Evolutionary conservation across 1,140 invertebrate genomes (phyloP).

Genomic region (Pentalonia nigronervosa): DNA sequence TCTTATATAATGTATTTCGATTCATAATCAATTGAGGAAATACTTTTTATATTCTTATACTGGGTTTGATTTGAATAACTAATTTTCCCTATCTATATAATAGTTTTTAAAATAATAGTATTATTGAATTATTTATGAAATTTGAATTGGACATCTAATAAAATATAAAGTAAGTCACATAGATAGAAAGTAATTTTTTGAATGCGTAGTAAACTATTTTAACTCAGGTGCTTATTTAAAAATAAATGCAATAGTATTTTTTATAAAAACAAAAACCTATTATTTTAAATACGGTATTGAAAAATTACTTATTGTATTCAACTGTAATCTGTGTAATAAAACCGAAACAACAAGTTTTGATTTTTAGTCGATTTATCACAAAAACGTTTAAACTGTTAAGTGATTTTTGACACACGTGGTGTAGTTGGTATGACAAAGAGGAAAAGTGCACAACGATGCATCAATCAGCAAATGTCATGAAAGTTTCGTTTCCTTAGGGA

Average conservation of each 20-base stretch:
- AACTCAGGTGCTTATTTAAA: no score
- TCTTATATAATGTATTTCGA: neutral
- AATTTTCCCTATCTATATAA: neutral
- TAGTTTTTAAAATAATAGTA: neutral
- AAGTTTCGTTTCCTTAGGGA: slow-evolving; percentile 9
- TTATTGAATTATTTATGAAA: neutral
- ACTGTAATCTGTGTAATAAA: neutral
- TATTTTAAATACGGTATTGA: neutral
- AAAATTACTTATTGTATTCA: neutral
- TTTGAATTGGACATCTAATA: neutral
- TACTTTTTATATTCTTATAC: neutral
- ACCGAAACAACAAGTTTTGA: neutral
- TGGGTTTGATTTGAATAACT: neutral
- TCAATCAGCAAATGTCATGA: slow-evolving; percentile 38
- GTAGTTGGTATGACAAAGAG: neutral
- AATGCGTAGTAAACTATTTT: no score
- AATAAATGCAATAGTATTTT: neutral
- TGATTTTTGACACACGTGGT: slow-evolving; percentile 25
- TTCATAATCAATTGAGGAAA: neutral
- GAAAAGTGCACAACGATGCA: slow-evolving; percentile 35
- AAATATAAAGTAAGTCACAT: no score
- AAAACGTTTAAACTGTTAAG: neutral
- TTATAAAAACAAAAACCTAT: neutral
- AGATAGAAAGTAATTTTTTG: no score
- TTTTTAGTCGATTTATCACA: neutral